phyloP scores from a whole-genome alignment of 2,888 invertebrate species.

The Temnothorax ravouxi region DNA sequence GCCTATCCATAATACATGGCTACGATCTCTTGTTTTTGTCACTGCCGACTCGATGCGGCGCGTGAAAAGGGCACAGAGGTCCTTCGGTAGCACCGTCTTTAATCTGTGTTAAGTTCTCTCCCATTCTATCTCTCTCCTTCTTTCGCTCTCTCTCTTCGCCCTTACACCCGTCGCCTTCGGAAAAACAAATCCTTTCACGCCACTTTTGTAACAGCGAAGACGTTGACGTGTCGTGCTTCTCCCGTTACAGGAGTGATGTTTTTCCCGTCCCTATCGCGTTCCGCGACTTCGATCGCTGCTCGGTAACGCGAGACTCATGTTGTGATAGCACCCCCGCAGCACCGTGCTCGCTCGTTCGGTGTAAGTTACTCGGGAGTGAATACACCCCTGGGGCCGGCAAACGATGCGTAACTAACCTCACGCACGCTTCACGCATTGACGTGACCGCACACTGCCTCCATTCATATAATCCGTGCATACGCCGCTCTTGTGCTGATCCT shows the following conservation, averaged over 20 bases:
- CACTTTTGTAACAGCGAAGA: slow-evolving; percentile 16
- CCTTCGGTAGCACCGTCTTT: slow-evolving; percentile 18
- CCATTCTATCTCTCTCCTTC: background rate
- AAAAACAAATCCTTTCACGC: slow-evolving; percentile 30
- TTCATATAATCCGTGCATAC: slow-evolving; percentile 80
- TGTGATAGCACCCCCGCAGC: slow-evolving; percentile 72
- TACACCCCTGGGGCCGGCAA: slow-evolving; percentile 81
- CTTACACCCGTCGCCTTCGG: background rate
- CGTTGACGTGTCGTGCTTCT: slow-evolving; percentile 33
- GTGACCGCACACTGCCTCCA: slow-evolving; percentile 83
- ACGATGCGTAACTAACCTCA: slow-evolving; percentile 85
- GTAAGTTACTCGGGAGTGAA: slow-evolving; percentile 69
- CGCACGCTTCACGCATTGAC: slow-evolving; percentile 83
- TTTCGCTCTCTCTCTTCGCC: background rate
- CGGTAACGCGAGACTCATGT: slow-evolving; percentile 72
- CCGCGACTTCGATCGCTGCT: slow-evolving; percentile 28
- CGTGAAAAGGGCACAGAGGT: slow-evolving; percentile 47
- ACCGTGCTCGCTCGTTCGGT: slow-evolving; percentile 58
- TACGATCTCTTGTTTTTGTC: slow-evolving; percentile 79
- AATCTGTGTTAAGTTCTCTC: slow-evolving; percentile 13
- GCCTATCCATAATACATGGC: slow-evolving; percentile 68
- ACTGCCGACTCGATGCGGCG: slow-evolving; percentile 70
- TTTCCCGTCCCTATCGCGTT: slow-evolving; percentile 26
- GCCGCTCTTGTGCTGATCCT: slow-evolving; percentile 11
- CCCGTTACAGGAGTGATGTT: slow-evolving; percentile 21